Conservation (phyloP, 92 coral and sea anemone species). For the Hydrozoanthus gracilis region DNA sequence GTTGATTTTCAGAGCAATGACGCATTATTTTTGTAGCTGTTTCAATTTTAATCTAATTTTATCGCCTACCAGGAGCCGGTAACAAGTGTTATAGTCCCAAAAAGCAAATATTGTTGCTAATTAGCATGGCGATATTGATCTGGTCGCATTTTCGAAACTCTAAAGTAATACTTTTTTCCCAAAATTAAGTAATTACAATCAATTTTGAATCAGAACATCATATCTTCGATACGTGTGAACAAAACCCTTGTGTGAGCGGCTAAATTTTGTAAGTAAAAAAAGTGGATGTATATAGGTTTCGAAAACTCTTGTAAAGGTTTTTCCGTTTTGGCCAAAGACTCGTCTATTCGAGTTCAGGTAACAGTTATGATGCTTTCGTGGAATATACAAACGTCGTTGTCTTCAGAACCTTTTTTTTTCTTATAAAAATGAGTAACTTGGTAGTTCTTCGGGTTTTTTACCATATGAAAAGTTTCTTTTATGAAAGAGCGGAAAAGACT, state of each 20-base stretch:
- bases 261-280: too few species aligned
- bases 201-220: too few species aligned
- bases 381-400: neutral
- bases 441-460: neutral
- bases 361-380: neutral
- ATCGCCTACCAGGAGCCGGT: neutral
- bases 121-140: neutral
- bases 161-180: neutral
- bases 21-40: neutral
- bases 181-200: neutral
- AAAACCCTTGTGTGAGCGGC: too few species aligned
- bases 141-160: neutral
- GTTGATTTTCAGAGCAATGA: neutral
- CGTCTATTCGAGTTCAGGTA: too few species aligned
- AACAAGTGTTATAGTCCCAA: neutral
- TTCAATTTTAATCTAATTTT: neutral
- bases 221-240: too few species aligned
- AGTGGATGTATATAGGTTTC: too few species aligned
- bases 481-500: neutral
- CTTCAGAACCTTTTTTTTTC: neutral
- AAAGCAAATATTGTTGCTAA: neutral
- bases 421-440: neutral
- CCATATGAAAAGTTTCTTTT: neutral
- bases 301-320: too few species aligned
- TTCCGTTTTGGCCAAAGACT: too few species aligned